A percentile compares a stretch with the other conserved stretches of the same genome.
Evolutionary conservation across 2,113 vertebrate genomes (phyloP).

Genomic region (Arizona elegans): DNA sequence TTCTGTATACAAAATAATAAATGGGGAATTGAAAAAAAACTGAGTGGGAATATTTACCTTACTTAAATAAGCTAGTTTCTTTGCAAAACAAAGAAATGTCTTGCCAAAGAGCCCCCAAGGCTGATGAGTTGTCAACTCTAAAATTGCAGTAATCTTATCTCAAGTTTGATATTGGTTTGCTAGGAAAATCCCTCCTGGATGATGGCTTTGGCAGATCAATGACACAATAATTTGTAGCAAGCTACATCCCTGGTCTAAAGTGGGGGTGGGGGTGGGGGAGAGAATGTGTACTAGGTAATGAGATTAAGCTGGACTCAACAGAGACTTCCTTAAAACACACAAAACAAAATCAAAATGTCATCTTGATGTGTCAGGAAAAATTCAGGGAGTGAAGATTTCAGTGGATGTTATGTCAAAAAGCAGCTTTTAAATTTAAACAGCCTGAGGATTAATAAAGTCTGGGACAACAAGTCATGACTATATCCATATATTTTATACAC

Average conservation of each 20-base stretch:
- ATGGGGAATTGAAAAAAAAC: constrained; percentile 16
- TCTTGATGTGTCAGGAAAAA: constrained; percentile 56
- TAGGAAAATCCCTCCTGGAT: constrained; percentile 55
- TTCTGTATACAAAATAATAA: constrained; percentile 18
- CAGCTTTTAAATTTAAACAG: constrained; percentile 62
- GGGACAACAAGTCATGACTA: constrained; percentile 65
- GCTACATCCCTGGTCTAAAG: constrained; percentile 36
- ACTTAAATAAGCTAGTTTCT: constrained; percentile 21
- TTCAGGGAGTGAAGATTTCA: constrained; percentile 53
- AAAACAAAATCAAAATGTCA: constrained; percentile 56
- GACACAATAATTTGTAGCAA: constrained; percentile 63
- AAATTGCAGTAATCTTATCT: constrained; percentile 64
- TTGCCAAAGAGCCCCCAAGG: constrained; percentile 53
- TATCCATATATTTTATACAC: constrained; percentile 52
- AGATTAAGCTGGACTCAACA: constrained; percentile 58
- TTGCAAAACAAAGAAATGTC: constrained; percentile 58
- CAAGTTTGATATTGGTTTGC: constrained; percentile 52
- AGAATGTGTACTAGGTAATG: constrained; percentile 53
- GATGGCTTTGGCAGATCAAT: constrained; percentile 58
- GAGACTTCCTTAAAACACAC: constrained; percentile 47
- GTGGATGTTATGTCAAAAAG: constrained; percentile 56
- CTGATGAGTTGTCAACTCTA: constrained; percentile 43
- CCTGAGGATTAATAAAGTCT: constrained; percentile 62
- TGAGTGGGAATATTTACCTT: constrained; percentile 17
- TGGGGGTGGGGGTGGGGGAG: not conserved